These are phyloP conservation scores for Cecidostiba fungosa DNA, from an alignment of 2,888 invertebrate genomes.

Conservation along the genomic window DNA sequence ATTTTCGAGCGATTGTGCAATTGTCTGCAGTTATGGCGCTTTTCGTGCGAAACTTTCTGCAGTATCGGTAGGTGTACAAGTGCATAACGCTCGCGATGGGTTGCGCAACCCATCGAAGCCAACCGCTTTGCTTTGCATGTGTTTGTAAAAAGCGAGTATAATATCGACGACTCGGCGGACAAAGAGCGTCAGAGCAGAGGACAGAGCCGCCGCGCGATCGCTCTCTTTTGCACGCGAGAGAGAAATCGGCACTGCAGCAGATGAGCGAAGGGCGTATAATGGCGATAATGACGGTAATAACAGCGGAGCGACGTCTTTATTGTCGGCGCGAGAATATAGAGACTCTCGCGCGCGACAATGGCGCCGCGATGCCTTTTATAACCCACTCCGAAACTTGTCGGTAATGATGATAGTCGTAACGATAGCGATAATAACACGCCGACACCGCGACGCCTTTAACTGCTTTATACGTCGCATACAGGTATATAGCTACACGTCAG, in stretches of 20 bases:
- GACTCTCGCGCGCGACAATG: constrained; percentile 28
- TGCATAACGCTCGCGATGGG: too few species aligned
- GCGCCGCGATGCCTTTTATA: constrained; percentile 2
- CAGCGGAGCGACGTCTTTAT: constrained; percentile 52
- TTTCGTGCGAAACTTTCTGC: too few species aligned
- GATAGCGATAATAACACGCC: constrained; percentile 48
- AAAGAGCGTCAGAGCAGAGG: too few species aligned
- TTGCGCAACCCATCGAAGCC: too few species aligned
- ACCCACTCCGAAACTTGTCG: constrained; percentile 28
- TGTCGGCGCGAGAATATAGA: constrained; percentile 15
- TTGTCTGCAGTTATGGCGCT: background rate
- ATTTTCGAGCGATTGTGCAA: background rate
- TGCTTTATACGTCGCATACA: too few species aligned
- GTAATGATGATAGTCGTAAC: constrained; percentile 43
- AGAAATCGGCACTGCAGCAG: too few species aligned
- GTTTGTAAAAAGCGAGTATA: too few species aligned
- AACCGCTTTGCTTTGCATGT: too few species aligned
- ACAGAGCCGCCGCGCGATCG: background rate
- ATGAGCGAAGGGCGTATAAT: constrained; percentile 79
- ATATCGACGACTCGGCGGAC: too few species aligned
- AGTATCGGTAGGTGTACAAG: too few species aligned
- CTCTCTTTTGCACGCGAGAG: too few species aligned
- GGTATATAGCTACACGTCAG: too few species aligned
- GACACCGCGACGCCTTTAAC: background rate
- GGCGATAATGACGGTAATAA: constrained; percentile 67